Conservation (phyloP, 35 echinoderm and acorn worm genomes). For the Stichopus chloronotus region DNA sequence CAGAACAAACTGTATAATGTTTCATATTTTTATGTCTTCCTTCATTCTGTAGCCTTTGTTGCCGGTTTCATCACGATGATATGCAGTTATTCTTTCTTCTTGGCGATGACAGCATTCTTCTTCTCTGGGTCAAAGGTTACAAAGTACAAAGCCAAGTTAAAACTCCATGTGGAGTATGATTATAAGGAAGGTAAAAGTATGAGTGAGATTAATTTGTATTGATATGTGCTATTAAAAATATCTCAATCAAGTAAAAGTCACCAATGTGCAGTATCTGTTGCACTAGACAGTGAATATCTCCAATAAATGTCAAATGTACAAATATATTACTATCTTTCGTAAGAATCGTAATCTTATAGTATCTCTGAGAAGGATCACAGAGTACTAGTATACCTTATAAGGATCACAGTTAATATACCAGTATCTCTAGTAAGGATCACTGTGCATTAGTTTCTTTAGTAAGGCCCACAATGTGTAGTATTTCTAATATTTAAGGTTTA, state of each 20-base stretch:
- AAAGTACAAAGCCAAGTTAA: slow-evolving; percentile 79
- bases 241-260: not conserved
- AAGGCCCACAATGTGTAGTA: no score
- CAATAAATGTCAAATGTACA: no score
- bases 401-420: no score
- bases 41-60: slow-evolving; percentile 65
- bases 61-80: slow-evolving; percentile 85
- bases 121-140: slow-evolving; percentile 92
- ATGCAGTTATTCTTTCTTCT: slow-evolving; percentile 88
- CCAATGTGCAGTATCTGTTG: not conserved
- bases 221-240: not conserved
- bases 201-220: not conserved
- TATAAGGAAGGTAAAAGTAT: slow-evolving; percentile 86
- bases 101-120: slow-evolving; percentile 79
- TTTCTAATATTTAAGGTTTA: no score
- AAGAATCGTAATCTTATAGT: no score
- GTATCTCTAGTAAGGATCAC: no score
- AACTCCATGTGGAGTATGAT: slow-evolving; percentile 74
- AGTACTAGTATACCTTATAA: no score
- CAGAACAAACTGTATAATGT: no score
- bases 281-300: no score
- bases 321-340: no score
- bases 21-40: not conserved
- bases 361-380: no score
- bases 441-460: no score